Evolutionary conservation across 2,888 invertebrate species (phyloP), one percentile per base, ranked within the genome.

Genomic region (Trichacis sp.): DNA sequence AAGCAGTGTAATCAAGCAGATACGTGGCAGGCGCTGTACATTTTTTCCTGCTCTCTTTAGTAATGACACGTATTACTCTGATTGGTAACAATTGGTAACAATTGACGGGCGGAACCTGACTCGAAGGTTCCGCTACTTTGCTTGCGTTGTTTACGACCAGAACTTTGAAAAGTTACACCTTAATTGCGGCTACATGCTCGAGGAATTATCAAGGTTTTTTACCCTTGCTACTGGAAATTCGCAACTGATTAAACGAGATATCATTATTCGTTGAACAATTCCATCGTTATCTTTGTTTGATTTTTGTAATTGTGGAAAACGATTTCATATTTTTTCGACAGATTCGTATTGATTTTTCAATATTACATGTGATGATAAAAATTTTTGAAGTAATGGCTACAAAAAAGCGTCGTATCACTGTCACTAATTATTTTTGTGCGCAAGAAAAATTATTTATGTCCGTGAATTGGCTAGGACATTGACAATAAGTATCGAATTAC

Each of bases 1-100:
- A 64, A 60, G 47, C 54, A 61, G 69, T 70, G 70, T 65, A 76
- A 74, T 76, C 72, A 71, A 57, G 58, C 61, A 55, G 42, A 60
- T 69, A 69, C 63, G 55, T 40, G 57, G 60, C 58, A 54, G 57
- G 48, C 53, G 43, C 50, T 56, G 52, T 61, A 56, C 64, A 68
- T 63, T 69, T 66, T 64, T 71, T 58, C 66, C 61, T 57, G 60
- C 64, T 66, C 63, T 56, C 52, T 63, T 52, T 50, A 36, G 62
- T 71, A 77, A 77, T 77, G 76, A 77, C 76, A 76, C 73, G 74
- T 73, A 76, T 77, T 77, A 77, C 77, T 74, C 75, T 80, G 81
- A 82, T 82, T 82, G 79, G 80, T 68, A 81, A 81, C 80, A 81
- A 81, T 81, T 80, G 81, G 80, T 80, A 81, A 81, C 81, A 82